Base-by-base conservation (phyloP, 2,113 vertebrate species). In the Myiozetetes cayanensis region DNA sequence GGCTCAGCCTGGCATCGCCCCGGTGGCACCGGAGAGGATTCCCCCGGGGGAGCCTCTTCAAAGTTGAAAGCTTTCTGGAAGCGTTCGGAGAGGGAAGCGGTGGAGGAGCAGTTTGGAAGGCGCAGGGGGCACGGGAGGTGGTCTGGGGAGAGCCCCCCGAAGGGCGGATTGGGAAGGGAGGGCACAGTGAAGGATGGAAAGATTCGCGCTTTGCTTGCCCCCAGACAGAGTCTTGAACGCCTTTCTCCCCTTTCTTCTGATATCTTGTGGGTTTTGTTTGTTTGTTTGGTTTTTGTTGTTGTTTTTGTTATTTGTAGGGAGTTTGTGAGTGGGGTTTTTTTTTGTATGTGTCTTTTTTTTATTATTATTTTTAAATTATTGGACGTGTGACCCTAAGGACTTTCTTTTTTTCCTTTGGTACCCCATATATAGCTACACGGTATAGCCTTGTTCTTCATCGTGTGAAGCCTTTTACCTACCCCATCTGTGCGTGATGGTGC, bases 141-240 rank as follows among this genome's bases (percentile, higher is more conserved):
- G 41, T 19, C 43, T 33, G 16, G 1, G 65, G 37, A 55, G 11
- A 55, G 11, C 13, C 3, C 33, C 27, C 27, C 1, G 47, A 20
- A 43, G 6, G 4, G 55, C 2, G 2, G 3, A 4, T 50, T 18
- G 33, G 63, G 49, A 43, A 39, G 44, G 44, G 28, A 24, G 0
- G 33, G 50, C 11, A 2, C 5, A 3, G 21, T 1, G 12, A 35
- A 47, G 37, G 19, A 1, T 14, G 56, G 56, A 8, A 35, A 35
- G 56, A 23, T 9, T 37, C 21, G 8, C 6, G 9, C 6, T 47
- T 59, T 14, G 4, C 23, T 43, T 21, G 9, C 13, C 2, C 2
- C 7, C 9, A 4, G 0, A 16, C 12, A 7, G 6, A 6, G 0
- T 16, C 19, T 43, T 56, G 14, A 17, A 5, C 0, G 4, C 8